These are phyloP conservation scores for Carduelis carduelis DNA, from an alignment of 2,797 vertebrate genomes.

Conservation along the genomic window DNA sequence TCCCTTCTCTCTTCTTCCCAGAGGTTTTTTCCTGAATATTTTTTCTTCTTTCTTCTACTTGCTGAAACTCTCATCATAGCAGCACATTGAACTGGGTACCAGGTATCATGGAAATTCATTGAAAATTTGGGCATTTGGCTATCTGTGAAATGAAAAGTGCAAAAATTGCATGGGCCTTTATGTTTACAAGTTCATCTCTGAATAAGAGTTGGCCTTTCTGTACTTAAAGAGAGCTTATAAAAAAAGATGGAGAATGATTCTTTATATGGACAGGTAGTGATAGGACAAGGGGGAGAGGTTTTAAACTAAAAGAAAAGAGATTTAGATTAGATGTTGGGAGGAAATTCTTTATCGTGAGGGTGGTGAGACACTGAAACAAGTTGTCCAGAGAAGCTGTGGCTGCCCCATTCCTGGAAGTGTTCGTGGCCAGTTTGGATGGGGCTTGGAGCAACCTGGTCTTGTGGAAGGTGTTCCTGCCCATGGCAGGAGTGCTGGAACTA, in stretches of 20 bases:
- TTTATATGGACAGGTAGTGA: background rate
- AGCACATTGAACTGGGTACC: background rate
- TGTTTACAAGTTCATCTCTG: background rate
- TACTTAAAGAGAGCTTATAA: background rate
- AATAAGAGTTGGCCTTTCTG: background rate
- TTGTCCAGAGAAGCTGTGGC: background rate
- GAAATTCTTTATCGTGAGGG: background rate
- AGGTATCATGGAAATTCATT: background rate
- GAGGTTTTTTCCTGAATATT: background rate
- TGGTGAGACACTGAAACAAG: background rate
- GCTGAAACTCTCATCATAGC: background rate
- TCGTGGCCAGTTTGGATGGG: background rate
- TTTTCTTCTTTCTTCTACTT: background rate
- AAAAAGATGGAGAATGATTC: background rate
- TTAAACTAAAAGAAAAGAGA: background rate
- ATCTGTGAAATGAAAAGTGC: background rate
- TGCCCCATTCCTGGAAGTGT: background rate
- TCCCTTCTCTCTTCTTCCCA: background rate
- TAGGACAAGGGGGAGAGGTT: background rate
- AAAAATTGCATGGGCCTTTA: accelerated
- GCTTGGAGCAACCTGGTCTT: background rate
- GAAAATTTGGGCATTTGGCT: background rate
- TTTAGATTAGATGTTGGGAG: background rate
- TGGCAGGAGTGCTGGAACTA: background rate
- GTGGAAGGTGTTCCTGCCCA: background rate